These are phyloP conservation scores for Andrena trimmerana DNA, from an alignment of 2,888 invertebrate genomes.

Conservation along the genomic window DNA sequence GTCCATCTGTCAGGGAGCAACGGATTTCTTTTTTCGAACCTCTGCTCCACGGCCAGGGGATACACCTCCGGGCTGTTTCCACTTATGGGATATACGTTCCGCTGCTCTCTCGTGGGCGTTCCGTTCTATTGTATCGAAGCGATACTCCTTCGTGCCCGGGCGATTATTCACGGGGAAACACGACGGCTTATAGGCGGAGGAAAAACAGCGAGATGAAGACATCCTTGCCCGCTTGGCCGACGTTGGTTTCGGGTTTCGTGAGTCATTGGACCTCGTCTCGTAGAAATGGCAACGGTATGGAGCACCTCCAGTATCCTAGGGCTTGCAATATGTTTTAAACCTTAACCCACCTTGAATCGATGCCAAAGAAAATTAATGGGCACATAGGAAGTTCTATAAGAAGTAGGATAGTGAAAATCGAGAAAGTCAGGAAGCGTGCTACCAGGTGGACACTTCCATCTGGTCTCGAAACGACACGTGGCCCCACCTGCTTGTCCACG, in stretches of 20 bases:
- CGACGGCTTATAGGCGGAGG: constrained; percentile 18
- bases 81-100: constrained; percentile 38
- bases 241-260: constrained; percentile 2
- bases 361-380: neutral
- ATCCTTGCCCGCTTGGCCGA: neutral
- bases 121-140: constrained; percentile 48
- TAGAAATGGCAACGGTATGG: neutral
- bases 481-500: constrained; percentile 9
- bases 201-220: constrained; percentile 1
- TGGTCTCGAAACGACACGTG: constrained; percentile 5
- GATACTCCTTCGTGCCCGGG: constrained; percentile 37
- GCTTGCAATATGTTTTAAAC: neutral
- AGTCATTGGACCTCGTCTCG: neutral
- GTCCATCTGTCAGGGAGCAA: constrained; percentile 7
- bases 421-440: neutral
- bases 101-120: constrained; percentile 60
- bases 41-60: constrained; percentile 16
- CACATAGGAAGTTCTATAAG: neutral
- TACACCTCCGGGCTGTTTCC: constrained; percentile 32
- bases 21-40: constrained; percentile 10
- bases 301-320: neutral
- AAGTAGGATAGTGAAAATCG: neutral
- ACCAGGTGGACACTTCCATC: constrained; percentile 16
- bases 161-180: constrained; percentile 52
- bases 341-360: no score